A percentile compares a stretch with the other conserved stretches of the same genome.
Evolutionary conservation across 2,113 vertebrate genomes (phyloP).

Genomic region (Dicaeum eximium): DNA sequence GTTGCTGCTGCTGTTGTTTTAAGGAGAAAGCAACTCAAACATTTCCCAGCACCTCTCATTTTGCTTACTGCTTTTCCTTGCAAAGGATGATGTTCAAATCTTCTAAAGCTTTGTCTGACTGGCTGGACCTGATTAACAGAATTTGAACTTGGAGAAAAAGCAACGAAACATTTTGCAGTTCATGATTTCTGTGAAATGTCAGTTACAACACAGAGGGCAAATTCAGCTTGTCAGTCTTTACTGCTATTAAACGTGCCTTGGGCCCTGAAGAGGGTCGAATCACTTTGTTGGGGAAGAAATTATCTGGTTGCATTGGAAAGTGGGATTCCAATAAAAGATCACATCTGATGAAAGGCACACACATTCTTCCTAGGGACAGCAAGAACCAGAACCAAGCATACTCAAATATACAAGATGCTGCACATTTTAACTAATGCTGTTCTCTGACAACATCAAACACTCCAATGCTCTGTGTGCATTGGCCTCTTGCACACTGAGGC

Average conservation of each 20-base stretch:
- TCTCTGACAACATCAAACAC: background rate
- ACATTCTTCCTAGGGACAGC: background rate
- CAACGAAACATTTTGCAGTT: background rate
- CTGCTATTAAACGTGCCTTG: background rate
- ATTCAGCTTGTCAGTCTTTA: background rate
- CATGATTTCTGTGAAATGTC: background rate
- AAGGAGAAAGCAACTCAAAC: background rate
- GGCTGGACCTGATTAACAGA: background rate
- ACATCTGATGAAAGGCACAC: background rate
- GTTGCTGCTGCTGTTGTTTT: background rate
- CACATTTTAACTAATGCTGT: background rate
- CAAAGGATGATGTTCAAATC: background rate
- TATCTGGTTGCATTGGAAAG: background rate
- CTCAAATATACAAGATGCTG: background rate
- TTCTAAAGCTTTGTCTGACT: background rate
- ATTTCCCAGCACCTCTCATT: background rate
- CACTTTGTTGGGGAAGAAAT: background rate
- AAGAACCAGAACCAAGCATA: background rate
- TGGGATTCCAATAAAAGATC: background rate
- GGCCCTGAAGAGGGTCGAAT: background rate
- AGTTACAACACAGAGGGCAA: background rate
- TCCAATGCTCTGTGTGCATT: too few relatives aligned
- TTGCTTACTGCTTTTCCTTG: background rate
- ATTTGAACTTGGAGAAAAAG: background rate
- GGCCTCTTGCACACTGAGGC: fast-evolving